Evolutionary conservation across 2,888 invertebrate genomes (phyloP).

Genomic region (Heterodera filipjevi): DNA sequence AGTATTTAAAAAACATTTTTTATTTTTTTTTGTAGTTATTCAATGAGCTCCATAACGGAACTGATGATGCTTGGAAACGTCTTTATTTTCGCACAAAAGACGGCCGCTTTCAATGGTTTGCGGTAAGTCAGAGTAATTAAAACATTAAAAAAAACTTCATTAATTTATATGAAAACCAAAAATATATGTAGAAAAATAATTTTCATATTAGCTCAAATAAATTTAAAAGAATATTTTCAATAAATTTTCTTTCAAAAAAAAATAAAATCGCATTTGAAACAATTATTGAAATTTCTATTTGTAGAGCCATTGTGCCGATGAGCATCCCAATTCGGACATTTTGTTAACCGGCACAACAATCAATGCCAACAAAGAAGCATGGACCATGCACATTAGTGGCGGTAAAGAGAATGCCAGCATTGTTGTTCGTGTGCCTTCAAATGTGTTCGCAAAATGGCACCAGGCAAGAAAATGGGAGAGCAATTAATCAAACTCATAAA

Average conservation of each 20-base stretch:
- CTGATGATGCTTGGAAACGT: constrained; percentile 71
- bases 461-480: constrained; percentile 39
- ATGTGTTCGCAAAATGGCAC: constrained; percentile 68
- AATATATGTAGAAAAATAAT: no score
- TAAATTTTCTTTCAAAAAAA: no score
- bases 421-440: constrained; percentile 52
- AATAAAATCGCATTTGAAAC: no score
- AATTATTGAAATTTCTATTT: constrained; percentile 21
- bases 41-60: constrained; percentile 67
- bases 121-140: constrained; percentile 67
- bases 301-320: constrained; percentile 61
- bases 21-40: constrained; percentile 7
- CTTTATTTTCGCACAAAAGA: constrained; percentile 70
- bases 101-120: constrained; percentile 70
- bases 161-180: neutral
- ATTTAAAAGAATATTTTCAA: neutral
- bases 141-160: no score
- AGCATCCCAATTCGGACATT: constrained; percentile 60
- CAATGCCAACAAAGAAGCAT: constrained; percentile 57
- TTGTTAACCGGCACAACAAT: constrained; percentile 59
- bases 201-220: neutral
- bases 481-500: neutral
- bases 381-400: constrained; percentile 55
- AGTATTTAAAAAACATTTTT: no score
- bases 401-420: constrained; percentile 52